Conservation (phyloP, 2,797 vertebrate species). For the Phrynocephalus guinanensis region DNA sequence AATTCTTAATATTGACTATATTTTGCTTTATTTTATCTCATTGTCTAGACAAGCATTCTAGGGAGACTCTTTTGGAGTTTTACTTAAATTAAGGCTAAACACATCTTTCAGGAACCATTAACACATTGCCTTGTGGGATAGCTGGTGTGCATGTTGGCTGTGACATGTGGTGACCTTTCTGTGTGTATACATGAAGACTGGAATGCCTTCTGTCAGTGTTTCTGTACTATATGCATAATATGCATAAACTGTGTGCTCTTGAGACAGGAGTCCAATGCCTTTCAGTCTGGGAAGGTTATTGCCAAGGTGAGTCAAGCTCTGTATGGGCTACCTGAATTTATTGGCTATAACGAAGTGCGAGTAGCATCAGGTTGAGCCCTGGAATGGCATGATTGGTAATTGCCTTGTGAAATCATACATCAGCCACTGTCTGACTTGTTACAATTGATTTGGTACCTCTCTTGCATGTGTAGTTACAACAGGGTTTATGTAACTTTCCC, state of each 20-base stretch:
- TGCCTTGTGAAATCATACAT: not conserved
- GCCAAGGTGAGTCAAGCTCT: constrained; percentile 62
- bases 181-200: not conserved
- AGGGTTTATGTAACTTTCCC: too few species aligned
- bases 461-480: not conserved
- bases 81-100: not conserved
- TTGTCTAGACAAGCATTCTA: not conserved
- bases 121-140: not conserved
- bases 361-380: constrained; percentile 5
- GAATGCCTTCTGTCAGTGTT: constrained; percentile 18
- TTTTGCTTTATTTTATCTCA: not conserved
- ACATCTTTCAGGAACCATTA: fast-evolving
- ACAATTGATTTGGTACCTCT: not conserved
- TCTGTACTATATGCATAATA: not conserved
- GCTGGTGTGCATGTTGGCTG: not conserved
- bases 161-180: not conserved
- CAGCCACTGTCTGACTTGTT: not conserved
- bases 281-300: constrained; percentile 57
- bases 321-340: constrained; percentile 38
- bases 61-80: not conserved
- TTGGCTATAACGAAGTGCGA: constrained; percentile 47
- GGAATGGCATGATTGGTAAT: constrained; percentile 40
- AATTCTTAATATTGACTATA: not conserved
- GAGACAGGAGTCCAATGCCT: constrained; percentile 46
- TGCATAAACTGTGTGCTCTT: constrained; percentile 38